These are phyloP conservation scores for Pheosia gnoma DNA, from an alignment of 2,888 invertebrate genomes.

Conservation along the genomic window DNA sequence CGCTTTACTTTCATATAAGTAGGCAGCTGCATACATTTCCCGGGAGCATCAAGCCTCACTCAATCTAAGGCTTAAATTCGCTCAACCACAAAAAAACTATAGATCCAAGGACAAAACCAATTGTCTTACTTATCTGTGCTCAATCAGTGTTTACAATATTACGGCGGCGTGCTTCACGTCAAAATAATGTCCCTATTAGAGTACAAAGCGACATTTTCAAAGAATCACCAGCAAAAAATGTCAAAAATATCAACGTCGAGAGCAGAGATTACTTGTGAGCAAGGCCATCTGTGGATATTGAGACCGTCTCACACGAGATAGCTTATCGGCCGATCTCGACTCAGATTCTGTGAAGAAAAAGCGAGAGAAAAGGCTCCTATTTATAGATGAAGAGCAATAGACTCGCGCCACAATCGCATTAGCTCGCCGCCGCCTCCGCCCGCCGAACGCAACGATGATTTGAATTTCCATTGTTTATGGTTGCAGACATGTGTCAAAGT, in stretches of 20 bases:
- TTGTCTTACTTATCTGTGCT: constrained; percentile 80
- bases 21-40: constrained; percentile 44
- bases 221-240: constrained; percentile 79
- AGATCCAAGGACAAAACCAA: constrained; percentile 61
- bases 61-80: constrained; percentile 48
- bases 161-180: constrained; percentile 75
- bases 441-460: constrained; percentile 79
- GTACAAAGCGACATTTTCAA: constrained; percentile 78
- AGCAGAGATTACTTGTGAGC: constrained; percentile 75
- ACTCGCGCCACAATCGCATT: constrained; percentile 79
- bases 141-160: constrained; percentile 82
- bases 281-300: constrained; percentile 84
- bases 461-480: constrained; percentile 84
- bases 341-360: constrained; percentile 81
- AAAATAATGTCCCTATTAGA: constrained; percentile 84
- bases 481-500: constrained; percentile 85
- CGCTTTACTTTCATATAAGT: constrained; percentile 12
- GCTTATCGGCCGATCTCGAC: constrained; percentile 78
- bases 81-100: constrained; percentile 54
- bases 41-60: constrained; percentile 33
- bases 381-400: constrained; percentile 79
- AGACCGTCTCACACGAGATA: constrained; percentile 82
- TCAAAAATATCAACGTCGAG: constrained; percentile 72
- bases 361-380: constrained; percentile 81
- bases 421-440: constrained; percentile 57